Conservation (phyloP, 2,888 invertebrate species). For the Pegoplata infirma region DNA sequence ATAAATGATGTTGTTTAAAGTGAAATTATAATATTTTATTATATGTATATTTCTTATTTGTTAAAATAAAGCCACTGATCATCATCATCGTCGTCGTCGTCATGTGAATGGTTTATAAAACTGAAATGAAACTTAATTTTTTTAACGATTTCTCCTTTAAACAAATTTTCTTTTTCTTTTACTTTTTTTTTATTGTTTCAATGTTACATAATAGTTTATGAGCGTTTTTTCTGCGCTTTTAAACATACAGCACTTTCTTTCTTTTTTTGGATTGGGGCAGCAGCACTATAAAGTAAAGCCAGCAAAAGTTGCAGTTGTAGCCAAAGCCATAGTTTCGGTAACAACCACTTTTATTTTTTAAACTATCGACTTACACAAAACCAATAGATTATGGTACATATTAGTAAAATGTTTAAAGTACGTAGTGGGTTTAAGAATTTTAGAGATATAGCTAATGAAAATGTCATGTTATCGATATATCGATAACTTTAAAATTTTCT, state of each 20-base stretch:
- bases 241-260: slow-evolving; percentile 44
- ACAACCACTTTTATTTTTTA: neutral
- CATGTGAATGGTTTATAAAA: slow-evolving; percentile 40
- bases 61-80: slow-evolving; percentile 43
- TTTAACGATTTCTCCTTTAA: slow-evolving; percentile 59
- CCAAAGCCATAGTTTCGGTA: neutral
- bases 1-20: too few relatives aligned
- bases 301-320: neutral
- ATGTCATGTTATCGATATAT: too few relatives aligned
- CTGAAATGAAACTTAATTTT: slow-evolving; percentile 57
- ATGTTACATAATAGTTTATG: slow-evolving; percentile 51
- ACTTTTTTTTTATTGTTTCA: slow-evolving; percentile 36
- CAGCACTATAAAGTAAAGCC: neutral
- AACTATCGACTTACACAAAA: neutral
- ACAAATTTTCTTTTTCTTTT: slow-evolving; percentile 51
- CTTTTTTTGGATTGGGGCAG: slow-evolving; percentile 1
- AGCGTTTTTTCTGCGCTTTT: neutral
- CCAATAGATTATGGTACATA: too few relatives aligned
- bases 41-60: too few relatives aligned
- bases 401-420: too few relatives aligned
- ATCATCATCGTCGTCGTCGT: neutral
- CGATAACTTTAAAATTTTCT: too few relatives aligned
- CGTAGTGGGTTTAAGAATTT: too few relatives aligned
- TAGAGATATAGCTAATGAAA: too few relatives aligned
- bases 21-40: slow-evolving; percentile 40